phyloP scores from a whole-genome alignment of 92 coral and sea anemone genomes.

The Actinernus sp. region DNA sequence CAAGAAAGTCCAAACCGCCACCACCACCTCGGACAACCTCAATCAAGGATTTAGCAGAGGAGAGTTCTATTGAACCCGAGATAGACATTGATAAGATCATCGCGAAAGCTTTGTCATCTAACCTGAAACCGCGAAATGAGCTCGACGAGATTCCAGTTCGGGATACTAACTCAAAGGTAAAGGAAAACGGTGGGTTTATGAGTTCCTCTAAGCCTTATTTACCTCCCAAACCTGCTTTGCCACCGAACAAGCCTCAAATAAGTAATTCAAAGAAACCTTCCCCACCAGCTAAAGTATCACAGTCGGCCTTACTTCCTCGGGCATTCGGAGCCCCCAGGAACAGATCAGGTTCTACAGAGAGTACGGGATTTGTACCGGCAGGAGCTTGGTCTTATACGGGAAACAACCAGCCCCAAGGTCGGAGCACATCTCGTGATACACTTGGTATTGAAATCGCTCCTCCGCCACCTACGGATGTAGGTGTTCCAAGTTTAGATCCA shows the following conservation, averaged over 20 bases:
- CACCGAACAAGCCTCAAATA: neutral
- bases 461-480: constrained; percentile 44
- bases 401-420: neutral
- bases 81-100: constrained; percentile 21
- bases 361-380: neutral
- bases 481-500: too few relatives aligned
- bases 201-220: neutral
- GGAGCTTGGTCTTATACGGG: neutral
- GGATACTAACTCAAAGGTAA: constrained; percentile 19
- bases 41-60: constrained; percentile 24
- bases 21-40: constrained; percentile 51
- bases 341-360: neutral
- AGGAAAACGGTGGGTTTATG: too few relatives aligned
- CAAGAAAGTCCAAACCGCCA: constrained; percentile 18
- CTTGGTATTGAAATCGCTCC: constrained; percentile 40
- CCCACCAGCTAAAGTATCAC: neutral
- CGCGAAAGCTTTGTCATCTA: constrained; percentile 40
- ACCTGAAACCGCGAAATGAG: constrained; percentile 46
- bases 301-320: neutral
- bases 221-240: neutral
- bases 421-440: constrained; percentile 9
- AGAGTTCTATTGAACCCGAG: too few relatives aligned
- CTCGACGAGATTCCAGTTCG: constrained; percentile 55
- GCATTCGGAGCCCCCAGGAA: neutral
- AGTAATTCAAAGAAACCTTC: neutral